Base-by-base conservation (phyloP, 92 coral and sea anemone genomes). In the Anthopleura xanthogrammica region DNA sequence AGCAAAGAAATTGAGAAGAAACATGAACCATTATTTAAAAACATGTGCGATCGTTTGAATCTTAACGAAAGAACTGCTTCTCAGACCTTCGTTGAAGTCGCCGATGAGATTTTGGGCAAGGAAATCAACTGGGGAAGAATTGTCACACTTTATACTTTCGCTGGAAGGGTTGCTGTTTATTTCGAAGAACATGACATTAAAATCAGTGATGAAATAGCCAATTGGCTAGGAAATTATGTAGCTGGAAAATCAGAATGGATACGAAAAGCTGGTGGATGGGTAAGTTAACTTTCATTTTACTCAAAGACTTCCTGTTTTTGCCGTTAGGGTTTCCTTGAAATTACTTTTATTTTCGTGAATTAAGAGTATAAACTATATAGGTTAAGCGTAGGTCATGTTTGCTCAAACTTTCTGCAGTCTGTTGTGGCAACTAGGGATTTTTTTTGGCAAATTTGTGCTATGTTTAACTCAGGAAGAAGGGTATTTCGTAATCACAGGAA, bases 71-170 rank as follows among this genome's bases (percentile, higher is more conserved):
- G 91, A 5, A 89, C 83, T 40, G 92, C 83, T 5, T 80, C 87
- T 24, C 23, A 72, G 24, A 89, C 91, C 4, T 96, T 87, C 66
- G 70, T 77, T 36, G 83, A 87, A 20, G 90, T 94, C 16, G 99
- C 96, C 2, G 93, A 96, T 77, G 96, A 90, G 66, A 92, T 94
- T 41, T 86, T 94, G 75, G 77, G 84, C 5, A 92, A 91, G 16
- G 93, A 91, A 57, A 89, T 96, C 60, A 96, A 96, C 87, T 96
- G 99, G 99, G 99, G 99, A 54, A 79, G 99, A 22, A 90, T 96
- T 3, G 99, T 91, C 24, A 97, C 89, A 43, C 80, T 96, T 43
- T 92, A 85, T 86, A 92, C 97, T 36, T 88, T 96, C 80, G 93
- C 92, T 3, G 98, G 93, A 41, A 91, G 88, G 77, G 83, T 96